Conservation (phyloP, 2,797 vertebrate genomes). For the Propithecus deckenii region DNA sequence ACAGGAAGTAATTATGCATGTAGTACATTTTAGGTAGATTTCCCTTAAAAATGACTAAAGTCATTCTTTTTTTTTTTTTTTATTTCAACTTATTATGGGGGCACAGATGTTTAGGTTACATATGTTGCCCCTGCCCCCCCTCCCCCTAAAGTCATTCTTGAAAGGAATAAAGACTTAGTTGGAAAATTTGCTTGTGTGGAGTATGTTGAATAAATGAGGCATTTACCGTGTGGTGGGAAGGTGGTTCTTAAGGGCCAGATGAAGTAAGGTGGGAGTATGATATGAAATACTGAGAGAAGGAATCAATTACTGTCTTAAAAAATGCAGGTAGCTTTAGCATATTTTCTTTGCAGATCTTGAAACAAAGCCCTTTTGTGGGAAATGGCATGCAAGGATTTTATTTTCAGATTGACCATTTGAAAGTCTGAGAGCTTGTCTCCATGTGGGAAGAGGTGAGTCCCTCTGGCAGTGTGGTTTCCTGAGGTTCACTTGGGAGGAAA, state of each 20-base stretch:
- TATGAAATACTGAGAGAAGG: background rate
- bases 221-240: background rate
- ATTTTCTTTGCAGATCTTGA: slow-evolving; percentile 34
- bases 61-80: background rate
- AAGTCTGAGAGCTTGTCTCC: slow-evolving; percentile 16
- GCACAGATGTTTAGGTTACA: too few species aligned
- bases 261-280: background rate
- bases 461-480: slow-evolving; percentile 68
- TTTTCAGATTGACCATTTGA: slow-evolving; percentile 60
- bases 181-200: background rate
- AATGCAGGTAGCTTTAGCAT: background rate
- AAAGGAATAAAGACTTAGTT: background rate
- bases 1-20: background rate
- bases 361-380: slow-evolving; percentile 59
- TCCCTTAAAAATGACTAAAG: background rate
- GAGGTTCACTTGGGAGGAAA: slow-evolving; percentile 55
- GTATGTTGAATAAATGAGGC: background rate
- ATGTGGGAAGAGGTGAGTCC: slow-evolving; percentile 72
- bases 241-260: background rate
- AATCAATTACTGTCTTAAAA: slow-evolving; percentile 49
- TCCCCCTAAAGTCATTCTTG: background rate
- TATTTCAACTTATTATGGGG: too few species aligned
- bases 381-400: slow-evolving; percentile 44
- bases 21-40: background rate
- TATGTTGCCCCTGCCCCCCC: too few species aligned